phyloP scores from a whole-genome alignment of 2,113 vertebrate species.

The Poeciliopsis retropinna region DNA sequence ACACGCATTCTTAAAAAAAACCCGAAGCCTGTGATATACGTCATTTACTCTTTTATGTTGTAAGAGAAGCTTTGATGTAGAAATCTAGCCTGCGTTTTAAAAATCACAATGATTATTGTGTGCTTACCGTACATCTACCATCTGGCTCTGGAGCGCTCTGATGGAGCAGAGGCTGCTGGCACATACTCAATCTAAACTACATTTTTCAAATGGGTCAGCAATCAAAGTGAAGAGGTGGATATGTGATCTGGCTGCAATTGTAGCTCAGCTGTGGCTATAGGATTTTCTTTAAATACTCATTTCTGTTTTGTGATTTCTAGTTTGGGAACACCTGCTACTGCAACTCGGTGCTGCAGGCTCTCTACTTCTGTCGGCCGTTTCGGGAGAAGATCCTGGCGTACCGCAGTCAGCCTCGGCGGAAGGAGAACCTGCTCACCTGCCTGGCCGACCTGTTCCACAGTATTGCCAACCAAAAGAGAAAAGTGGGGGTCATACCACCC shows the following conservation, averaged over 20 bases:
- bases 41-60: no score
- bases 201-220: no score
- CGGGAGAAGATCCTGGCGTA: conserved; percentile 97
- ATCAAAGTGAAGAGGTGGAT: background rate
- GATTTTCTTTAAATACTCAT: background rate
- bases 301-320: conserved; percentile 71
- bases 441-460: conserved; percentile 97
- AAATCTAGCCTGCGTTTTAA: no score
- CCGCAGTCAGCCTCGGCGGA: conserved; percentile 95
- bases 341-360: conserved; percentile 97
- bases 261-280: background rate
- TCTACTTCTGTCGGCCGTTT: conserved; percentile 97
- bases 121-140: no score
- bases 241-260: background rate
- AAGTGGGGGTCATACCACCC: conserved; percentile 97
- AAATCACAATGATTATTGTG: no score
- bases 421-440: conserved; percentile 96
- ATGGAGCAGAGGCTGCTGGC: no score
- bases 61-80: no score
- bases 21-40: no score
- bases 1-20: no score
- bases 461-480: conserved; percentile 98
- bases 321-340: conserved; percentile 99
- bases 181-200: no score
- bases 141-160: no score